Evolutionary conservation across 2,888 invertebrate species (phyloP), one percentile per base, ranked within the genome.

Genomic region (Melipona beecheii): DNA sequence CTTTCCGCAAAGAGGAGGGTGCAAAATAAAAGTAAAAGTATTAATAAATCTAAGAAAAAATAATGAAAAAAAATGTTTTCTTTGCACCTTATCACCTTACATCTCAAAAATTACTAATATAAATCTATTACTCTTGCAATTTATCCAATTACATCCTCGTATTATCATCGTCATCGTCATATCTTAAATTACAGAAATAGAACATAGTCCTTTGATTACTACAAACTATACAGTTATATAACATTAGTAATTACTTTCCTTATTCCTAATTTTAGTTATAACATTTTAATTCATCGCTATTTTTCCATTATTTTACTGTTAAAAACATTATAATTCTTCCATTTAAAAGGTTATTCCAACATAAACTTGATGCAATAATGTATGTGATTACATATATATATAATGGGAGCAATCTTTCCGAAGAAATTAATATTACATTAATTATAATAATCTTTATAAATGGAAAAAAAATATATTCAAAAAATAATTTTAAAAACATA

Each of bases 161-260:
- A 81, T 81, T 68, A 81, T 82, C 78, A 74, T 86, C 72, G 83
- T 86, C 79, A 78, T 76, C 82, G 68, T 81, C 80, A 65, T 72
- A 68, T 81, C 69, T 60, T 75, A 71, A 64, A 58, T 74, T 75
- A 83, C 71, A 79, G 70, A 78, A 84, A 69, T 80, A 75, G 65
- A 77, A 78, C 77, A 66, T 75, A 86, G 78, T 78, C 72, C 65
- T 73, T 81, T 74, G 80, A 75, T 79, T 89, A 73, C 80, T 84
- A 84, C 77, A 75, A 89, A 87, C 90, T 91, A 91, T 90, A 91
- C 89, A 91, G 88, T 88, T 83, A 89, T 27, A 89, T 91, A 91
- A 91, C 89, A 86, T 91, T 88, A 91, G 90, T 90, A 88, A 88
- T 87, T 87, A 87, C 86, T 81, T 87, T 81, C 73, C 84, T 90